A percentile compares a stretch with the other conserved stretches of the same genome.
Evolutionary conservation across 2,113 vertebrate genomes (phyloP).

Genomic region (Pavo muticus): DNA sequence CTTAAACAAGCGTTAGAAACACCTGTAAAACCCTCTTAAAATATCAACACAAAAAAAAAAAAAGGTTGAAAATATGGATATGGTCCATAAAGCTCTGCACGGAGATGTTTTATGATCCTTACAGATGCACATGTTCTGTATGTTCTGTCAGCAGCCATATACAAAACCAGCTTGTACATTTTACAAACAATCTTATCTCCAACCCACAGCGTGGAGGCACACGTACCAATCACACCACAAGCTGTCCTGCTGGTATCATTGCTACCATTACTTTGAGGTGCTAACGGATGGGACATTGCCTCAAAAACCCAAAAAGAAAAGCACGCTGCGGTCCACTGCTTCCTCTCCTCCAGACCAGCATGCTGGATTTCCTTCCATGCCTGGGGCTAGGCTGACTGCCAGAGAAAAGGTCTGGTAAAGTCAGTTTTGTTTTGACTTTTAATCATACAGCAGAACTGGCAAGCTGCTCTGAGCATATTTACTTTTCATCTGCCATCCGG

Average conservation of each 20-base stretch:
- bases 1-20: neutral
- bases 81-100: neutral
- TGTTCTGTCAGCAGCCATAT: neutral
- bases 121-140: fast-evolving
- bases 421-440: conserved; percentile 28
- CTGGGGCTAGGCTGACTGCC: conserved; percentile 40
- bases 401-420: conserved; percentile 31
- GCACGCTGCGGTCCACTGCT: neutral
- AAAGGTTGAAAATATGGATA: neutral
- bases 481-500: conserved; percentile 1
- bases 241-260: neutral
- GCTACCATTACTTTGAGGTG: neutral
- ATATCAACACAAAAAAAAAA: neutral
- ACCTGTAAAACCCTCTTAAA: neutral
- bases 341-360: neutral
- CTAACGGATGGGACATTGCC: neutral
- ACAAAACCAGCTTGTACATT: neutral
- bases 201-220: neutral
- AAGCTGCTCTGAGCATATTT: conserved; percentile 25
- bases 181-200: neutral
- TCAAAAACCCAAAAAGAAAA: neutral
- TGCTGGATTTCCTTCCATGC: conserved; percentile 23
- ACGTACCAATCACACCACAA: neutral
- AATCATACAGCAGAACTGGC: conserved; percentile 47
- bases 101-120: neutral